phyloP scores from a whole-genome alignment of 2,797 vertebrate species.

The Fringilla coelebs region DNA sequence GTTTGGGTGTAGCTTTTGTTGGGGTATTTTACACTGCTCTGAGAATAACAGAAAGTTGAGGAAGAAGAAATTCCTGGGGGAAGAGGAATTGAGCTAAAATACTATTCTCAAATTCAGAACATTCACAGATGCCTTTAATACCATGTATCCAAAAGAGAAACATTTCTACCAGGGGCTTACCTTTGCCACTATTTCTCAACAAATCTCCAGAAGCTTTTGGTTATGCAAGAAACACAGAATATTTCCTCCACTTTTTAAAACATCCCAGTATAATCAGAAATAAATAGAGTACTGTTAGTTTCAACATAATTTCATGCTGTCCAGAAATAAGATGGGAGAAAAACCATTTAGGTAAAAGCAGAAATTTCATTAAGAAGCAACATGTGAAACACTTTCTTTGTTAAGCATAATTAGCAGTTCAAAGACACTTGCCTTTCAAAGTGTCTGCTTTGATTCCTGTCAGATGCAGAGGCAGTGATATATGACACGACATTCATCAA shows the following conservation, averaged over 20 bases:
- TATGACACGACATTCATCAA: not conserved
- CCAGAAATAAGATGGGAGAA: not conserved
- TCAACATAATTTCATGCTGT: not conserved
- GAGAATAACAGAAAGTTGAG: not conserved
- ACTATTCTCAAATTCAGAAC: not conserved
- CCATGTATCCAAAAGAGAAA: not conserved
- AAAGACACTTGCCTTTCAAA: conserved; percentile 12
- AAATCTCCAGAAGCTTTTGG: not conserved
- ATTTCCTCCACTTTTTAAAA: not conserved
- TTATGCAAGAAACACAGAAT: not conserved
- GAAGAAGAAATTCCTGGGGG: not conserved
- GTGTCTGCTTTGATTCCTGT: conserved; percentile 29
- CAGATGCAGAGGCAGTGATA: not conserved
- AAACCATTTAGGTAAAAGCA: not conserved
- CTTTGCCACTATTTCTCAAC: not conserved
- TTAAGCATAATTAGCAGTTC: conserved; percentile 9
- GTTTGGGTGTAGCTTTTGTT: not conserved
- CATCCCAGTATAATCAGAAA: not conserved
- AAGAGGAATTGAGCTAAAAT: not conserved
- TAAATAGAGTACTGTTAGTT: not conserved
- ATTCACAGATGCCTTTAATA: not conserved
- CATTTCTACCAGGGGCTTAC: not conserved
- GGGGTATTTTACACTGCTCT: not conserved
- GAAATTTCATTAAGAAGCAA: not conserved
- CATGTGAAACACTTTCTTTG: conserved; percentile 9